Base-by-base conservation (phyloP, 2,113 vertebrate genomes). In the Dolichotis patagonum region DNA sequence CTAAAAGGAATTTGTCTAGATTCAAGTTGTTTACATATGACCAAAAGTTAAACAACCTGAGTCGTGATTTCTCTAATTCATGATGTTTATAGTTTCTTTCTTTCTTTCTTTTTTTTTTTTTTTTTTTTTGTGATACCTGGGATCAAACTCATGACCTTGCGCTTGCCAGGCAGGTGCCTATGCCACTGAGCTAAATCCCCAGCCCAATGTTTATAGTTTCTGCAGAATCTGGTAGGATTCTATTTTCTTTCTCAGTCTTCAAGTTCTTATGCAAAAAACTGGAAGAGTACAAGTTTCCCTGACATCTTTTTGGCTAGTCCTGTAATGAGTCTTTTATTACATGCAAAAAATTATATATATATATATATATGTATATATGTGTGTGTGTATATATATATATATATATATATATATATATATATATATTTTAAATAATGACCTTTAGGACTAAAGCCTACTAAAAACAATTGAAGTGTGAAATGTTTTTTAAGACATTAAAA, bases 161-260 rank as follows among this genome's bases (percentile, higher is more conserved):
- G n/a, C n/a, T n/a, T n/a, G n/a, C n/a, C n/a, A n/a, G n/a, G n/a
- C n/a, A n/a, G n/a, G n/a, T n/a, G n/a, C n/a, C n/a, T n/a, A n/a
- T n/a, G n/a, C n/a, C n/a, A n/a, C n/a, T n/a, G n/a, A n/a, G n/a
- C n/a, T n/a, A n/a, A n/a, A n/a, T n/a, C n/a, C n/a, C n/a, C n/a
- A n/a, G n/a, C n/a, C n/a, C n/a, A n/a, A 19, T 78, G n/a, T 93
- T 96, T 67, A 62, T 77, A 58, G 41, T 86, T 73, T 96, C 52
- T 24, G 22, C 54, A 73, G 60, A 13, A 56, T 67, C 43, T 38
- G 6, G 8, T 58, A 16, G 6, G 11, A 75, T 1, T 85, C 0
- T 54, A 20, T 62, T n/a, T n/a, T 41, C 56, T 93, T 75, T 12
- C 22, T 82, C 38, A 84, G 35, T 11, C 19, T 88, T 2, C 13